Percentiles rank a stretch among this genome's conserved stretches.
phyloP scores from a whole-genome alignment of 2,888 invertebrate genomes.

The Lissocephala sabroskyi region DNA sequence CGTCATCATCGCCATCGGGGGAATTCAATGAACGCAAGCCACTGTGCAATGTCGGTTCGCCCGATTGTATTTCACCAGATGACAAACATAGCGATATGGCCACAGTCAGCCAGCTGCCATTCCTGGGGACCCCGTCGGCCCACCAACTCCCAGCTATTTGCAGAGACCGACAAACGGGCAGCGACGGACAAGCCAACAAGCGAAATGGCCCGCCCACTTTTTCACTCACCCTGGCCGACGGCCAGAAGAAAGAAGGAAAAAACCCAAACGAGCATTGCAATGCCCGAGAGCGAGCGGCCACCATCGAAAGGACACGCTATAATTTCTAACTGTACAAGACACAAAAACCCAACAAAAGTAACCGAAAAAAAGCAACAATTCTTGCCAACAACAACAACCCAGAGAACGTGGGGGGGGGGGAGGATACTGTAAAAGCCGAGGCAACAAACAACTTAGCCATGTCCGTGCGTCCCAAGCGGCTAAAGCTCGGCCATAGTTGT shows the following conservation, averaged over 20 bases:
- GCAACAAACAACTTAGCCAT: conserved; percentile 53
- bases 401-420: too few relatives aligned
- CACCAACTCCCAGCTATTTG: not conserved
- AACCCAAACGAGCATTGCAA: not conserved
- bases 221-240: not conserved
- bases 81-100: conserved; percentile 47
- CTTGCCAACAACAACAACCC: conserved; percentile 1
- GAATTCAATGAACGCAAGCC: too few relatives aligned
- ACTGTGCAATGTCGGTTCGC: conserved; percentile 11
- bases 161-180: not conserved
- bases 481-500: conserved; percentile 57
- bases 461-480: conserved; percentile 47
- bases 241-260: too few relatives aligned
- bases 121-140: not conserved
- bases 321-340: conserved; percentile 51
- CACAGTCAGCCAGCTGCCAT: not conserved
- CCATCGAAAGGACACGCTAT: conserved; percentile 62
- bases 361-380: conserved; percentile 32
- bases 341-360: conserved; percentile 54
- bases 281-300: conserved; percentile 24
- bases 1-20: conserved; percentile 42
- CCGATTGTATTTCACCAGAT: conserved; percentile 63
- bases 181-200: conserved; percentile 7
- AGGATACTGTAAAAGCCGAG: too few relatives aligned
- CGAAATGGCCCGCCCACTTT: not conserved